These are phyloP conservation scores for Elanus axillaris DNA, from an alignment of 2,113 vertebrate genomes.

Conservation along the genomic window DNA sequence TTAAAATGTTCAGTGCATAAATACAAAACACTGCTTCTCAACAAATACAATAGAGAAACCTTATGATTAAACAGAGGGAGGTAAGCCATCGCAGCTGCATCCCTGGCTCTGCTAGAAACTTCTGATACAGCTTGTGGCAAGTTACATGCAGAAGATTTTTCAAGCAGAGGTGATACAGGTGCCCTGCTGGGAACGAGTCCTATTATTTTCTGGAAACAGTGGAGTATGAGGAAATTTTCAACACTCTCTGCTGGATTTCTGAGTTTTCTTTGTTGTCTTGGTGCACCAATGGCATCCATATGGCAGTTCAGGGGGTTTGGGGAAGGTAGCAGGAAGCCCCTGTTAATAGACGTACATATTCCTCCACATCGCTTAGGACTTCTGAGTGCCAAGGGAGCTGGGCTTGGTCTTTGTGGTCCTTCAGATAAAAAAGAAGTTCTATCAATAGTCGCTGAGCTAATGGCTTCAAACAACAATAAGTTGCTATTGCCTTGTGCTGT, in stretches of 20 bases:
- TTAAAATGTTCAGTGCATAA: slow-evolving; percentile 14
- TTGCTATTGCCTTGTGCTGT: neutral
- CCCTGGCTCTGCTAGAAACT: neutral
- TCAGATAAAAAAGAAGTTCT: neutral
- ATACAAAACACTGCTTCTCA: neutral
- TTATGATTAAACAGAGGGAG: neutral
- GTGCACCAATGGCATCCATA: neutral
- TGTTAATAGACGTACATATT: neutral
- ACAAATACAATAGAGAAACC: neutral
- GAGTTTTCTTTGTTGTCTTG: neutral
- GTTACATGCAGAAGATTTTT: neutral
- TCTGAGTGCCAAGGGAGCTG: neutral
- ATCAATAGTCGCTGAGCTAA: neutral
- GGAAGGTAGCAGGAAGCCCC: neutral
- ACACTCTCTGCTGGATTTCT: neutral
- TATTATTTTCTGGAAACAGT: neutral
- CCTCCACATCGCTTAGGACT: neutral
- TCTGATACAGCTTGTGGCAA: neutral
- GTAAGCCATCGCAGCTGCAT: neutral
- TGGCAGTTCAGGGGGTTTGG: neutral
- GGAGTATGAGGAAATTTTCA: neutral
- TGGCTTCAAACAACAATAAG: neutral
- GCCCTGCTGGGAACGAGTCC: neutral
- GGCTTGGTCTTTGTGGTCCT: neutral
- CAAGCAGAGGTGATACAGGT: neutral